A percentile compares a stretch with the other conserved stretches of the same genome.
Conservation (phyloP, 2,797 vertebrate genomes). For the Cottoperca gobio region DNA sequence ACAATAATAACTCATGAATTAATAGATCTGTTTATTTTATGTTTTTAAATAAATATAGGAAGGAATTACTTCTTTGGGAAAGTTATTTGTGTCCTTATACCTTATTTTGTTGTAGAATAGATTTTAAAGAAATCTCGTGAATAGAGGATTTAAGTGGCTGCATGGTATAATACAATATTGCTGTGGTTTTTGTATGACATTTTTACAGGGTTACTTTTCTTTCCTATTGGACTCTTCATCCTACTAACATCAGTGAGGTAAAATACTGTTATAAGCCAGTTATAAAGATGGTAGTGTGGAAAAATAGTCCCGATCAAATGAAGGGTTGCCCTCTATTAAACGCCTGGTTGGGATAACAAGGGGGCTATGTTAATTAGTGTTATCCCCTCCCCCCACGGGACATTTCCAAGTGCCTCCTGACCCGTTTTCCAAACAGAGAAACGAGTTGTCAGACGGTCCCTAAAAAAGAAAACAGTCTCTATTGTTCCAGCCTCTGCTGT, state of each 20-base stretch:
- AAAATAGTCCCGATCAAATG: constrained; percentile 11
- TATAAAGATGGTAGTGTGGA: not conserved
- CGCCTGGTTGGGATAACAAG: constrained; percentile 42
- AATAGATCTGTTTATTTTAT: too few relatives aligned
- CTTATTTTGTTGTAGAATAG: not conserved
- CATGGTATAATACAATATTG: not conserved
- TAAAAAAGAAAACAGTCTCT: constrained; percentile 91
- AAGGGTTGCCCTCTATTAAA: constrained; percentile 27
- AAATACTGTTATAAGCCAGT: not conserved
- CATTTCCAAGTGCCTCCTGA: constrained; percentile 70
- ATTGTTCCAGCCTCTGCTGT: constrained; percentile 93
- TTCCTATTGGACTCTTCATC: too few relatives aligned
- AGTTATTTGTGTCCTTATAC: not conserved
- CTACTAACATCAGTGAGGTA: not conserved
- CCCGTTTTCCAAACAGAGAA: constrained; percentile 80
- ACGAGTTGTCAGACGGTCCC: constrained; percentile 95
- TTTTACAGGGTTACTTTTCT: not conserved
- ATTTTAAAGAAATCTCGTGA: too few relatives aligned
- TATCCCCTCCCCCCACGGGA: constrained; percentile 74
- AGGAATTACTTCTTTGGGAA: not conserved
- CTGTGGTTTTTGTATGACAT: not conserved
- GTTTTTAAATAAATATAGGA: not conserved
- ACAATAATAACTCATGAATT: not conserved
- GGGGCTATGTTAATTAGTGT: constrained; percentile 62
- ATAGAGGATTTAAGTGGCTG: not conserved